phyloP scores from a whole-genome alignment of 2,888 invertebrate species.

The Steinernema carpocapsae region DNA sequence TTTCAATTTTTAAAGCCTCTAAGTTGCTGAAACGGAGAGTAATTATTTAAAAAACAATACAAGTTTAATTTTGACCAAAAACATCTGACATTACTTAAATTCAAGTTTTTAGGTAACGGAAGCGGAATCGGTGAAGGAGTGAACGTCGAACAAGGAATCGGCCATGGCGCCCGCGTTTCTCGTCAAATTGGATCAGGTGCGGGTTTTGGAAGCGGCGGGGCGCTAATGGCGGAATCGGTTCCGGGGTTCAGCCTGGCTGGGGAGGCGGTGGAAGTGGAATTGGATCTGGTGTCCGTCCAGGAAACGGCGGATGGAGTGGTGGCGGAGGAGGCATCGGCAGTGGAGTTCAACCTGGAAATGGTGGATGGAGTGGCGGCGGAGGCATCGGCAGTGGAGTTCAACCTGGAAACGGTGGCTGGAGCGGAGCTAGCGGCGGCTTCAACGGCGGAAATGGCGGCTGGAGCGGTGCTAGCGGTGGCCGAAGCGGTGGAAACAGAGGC shows the following conservation, averaged over 20 bases:
- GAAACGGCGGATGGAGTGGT: background rate
- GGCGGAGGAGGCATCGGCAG: background rate
- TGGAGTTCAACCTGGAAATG: background rate
- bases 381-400: background rate
- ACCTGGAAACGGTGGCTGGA: background rate
- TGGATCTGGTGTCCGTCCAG: background rate
- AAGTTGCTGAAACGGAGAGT: too few species aligned
- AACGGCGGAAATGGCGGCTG: background rate
- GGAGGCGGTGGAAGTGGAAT: slow-evolving; percentile 4
- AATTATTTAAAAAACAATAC: too few species aligned
- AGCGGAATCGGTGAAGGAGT: slow-evolving; percentile 10
- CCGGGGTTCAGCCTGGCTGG: slow-evolving; percentile 13
- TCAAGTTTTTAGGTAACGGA: background rate
- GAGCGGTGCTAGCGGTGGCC: background rate
- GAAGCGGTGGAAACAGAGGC: background rate
- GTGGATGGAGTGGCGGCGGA: background rate
- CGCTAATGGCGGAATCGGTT: background rate
- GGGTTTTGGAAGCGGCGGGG: slow-evolving; percentile 10
- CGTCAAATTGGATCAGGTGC: slow-evolving; percentile 28
- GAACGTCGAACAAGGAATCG: background rate
- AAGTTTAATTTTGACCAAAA: too few species aligned
- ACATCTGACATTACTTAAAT: background rate
- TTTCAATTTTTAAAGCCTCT: too few species aligned
- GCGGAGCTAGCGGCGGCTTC: background rate
- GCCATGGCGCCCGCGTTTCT: slow-evolving; percentile 16